Evolutionary conservation across 2,113 vertebrate species (phyloP), one percentile per base, ranked within the genome.

Genomic region (Speoplatyrhinus poulsoni): DNA sequence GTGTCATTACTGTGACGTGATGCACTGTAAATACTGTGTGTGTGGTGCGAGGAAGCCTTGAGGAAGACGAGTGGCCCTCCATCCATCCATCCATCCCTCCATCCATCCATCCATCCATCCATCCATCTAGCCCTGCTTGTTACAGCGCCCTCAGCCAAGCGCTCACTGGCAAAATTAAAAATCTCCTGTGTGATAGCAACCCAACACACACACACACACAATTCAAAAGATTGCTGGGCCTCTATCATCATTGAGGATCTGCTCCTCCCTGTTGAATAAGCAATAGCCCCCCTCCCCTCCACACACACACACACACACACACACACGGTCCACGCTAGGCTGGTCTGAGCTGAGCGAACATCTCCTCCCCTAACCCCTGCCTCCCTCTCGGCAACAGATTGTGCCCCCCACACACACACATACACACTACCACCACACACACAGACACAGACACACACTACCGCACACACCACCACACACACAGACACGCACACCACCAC

Each of bases 181-280:
- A 81, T 87, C 79, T 79, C 81, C 70, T 12, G 19, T 49, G 52
- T 47, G 50, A 78, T 76, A 65, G 63, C 49, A 60, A 41, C 41
- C 56, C 65, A 11, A 46, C 36, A 17, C 52, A 62, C 36, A 72
- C 55, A 15, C 10, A 52, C 15, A 50, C 57, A 71, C 60, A 52
- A 81, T 83, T 85, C 79, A 73, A 81, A 79, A 82, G 79, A 90
- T 75, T 80, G 87, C 80, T 76, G 80, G 81, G 72, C 87, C 74
- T 89, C 84, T 89, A 91, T 91, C 86, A 79, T 82, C 82, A 72
- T 55, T 81, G 76, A 41, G 76, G 85, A 92, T 92, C 87, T 87
- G 79, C 81, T 86, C 84, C 81, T 86, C 84, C 78, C 88, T 90
- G 75, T 90, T 93, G 89, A 92, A 93, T 92, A 92, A 91, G 87